Evolutionary conservation across 2,888 invertebrate species (phyloP).

Genomic region (Trichacis sp.): DNA sequence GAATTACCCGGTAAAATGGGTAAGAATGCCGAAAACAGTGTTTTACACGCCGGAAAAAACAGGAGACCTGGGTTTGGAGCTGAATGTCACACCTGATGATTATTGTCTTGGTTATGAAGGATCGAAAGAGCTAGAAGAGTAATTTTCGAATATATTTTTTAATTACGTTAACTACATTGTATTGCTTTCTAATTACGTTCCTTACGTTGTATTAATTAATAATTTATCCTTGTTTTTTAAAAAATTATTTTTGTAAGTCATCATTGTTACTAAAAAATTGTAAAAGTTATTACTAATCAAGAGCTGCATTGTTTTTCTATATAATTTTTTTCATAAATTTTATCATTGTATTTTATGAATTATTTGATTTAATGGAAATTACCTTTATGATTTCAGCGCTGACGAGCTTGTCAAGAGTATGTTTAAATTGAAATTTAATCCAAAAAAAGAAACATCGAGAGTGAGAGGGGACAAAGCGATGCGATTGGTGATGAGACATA

Average conservation of each 20-base stretch:
- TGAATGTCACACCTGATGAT: slow-evolving; percentile 72
- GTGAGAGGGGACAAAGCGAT: slow-evolving; percentile 72
- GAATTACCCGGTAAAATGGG: slow-evolving; percentile 75
- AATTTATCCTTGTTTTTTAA: too few relatives aligned
- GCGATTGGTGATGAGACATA: slow-evolving; percentile 77
- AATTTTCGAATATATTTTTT: too few relatives aligned
- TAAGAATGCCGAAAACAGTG: slow-evolving; percentile 77
- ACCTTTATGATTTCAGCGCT: not conserved
- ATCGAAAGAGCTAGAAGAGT: slow-evolving; percentile 81
- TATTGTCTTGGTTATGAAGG: slow-evolving; percentile 71
- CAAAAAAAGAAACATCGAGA: slow-evolving; percentile 71
- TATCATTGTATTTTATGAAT: too few relatives aligned
- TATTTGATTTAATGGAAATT: too few relatives aligned
- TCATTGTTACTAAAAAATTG: too few relatives aligned
- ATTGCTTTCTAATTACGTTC: too few relatives aligned
- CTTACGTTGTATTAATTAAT: too few relatives aligned
- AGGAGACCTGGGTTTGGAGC: slow-evolving; percentile 77
- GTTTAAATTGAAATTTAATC: slow-evolving; percentile 79
- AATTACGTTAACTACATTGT: too few relatives aligned
- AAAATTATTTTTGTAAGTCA: too few relatives aligned
- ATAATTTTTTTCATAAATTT: too few relatives aligned
- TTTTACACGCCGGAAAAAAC: slow-evolving; percentile 77
- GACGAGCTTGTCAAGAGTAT: slow-evolving; percentile 77
- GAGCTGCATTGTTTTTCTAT: too few relatives aligned
- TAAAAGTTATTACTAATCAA: too few relatives aligned